Evolutionary conservation across 2,113 vertebrate species (phyloP).

Genomic region (Raja brachyura): DNA sequence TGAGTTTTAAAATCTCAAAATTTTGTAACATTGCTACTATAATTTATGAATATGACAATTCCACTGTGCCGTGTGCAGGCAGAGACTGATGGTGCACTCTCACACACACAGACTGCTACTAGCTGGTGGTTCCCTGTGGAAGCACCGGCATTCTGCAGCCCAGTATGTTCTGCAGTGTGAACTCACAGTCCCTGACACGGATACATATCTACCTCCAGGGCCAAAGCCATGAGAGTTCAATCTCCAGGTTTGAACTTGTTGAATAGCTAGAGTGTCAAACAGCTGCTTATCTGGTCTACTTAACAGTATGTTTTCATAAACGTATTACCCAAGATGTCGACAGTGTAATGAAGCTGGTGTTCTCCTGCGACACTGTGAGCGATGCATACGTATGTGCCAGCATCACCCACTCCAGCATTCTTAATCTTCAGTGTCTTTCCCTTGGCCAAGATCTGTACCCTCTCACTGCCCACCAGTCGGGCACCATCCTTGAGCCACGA

Average conservation of each 20-base stretch:
- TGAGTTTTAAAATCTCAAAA: too few species aligned
- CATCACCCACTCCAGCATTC: constrained; percentile 6
- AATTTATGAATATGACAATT: too few species aligned
- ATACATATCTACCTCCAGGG: background rate
- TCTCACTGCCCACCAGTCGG: constrained; percentile 41
- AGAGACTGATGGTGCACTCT: too few species aligned
- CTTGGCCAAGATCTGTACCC: constrained; percentile 21
- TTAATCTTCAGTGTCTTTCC: constrained; percentile 44
- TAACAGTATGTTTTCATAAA: background rate
- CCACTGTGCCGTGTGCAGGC: too few species aligned
- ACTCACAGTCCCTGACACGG: background rate
- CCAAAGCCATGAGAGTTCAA: background rate
- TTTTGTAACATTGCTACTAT: too few species aligned
- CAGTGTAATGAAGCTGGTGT: constrained; percentile 43
- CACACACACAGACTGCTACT: too few species aligned
- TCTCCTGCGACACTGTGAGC: constrained; percentile 50
- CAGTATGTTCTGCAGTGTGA: background rate
- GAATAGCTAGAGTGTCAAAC: background rate
- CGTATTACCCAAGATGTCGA: constrained; percentile 52
- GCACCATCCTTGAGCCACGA: constrained; percentile 72
- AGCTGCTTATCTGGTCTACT: background rate
- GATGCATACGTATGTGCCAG: constrained; percentile 50
- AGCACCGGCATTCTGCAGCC: too few species aligned
- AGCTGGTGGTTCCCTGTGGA: too few species aligned
- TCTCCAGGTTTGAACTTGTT: background rate